A percentile compares a stretch with the other conserved stretches of the same genome.
phyloP scores from a whole-genome alignment of 2,797 vertebrate genomes.

The Sebastes variabilis region DNA sequence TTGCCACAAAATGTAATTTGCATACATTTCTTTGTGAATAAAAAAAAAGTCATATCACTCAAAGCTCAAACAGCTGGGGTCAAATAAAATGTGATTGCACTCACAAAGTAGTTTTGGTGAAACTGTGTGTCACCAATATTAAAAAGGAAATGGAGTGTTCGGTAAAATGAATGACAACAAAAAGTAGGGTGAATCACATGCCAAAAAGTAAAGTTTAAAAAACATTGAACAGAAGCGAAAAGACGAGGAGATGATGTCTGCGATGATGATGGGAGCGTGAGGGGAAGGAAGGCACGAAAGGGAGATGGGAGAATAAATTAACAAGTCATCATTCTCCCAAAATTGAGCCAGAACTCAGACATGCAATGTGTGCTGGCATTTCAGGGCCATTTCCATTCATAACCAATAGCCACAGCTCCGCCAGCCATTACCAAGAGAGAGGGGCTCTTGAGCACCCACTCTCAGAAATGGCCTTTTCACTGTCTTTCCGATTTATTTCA shows the following conservation, averaged over 20 bases:
- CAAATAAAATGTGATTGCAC: slow-evolving; percentile 1
- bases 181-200: background rate
- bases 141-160: background rate
- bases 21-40: slow-evolving; percentile 11
- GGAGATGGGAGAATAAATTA: slow-evolving; percentile 51
- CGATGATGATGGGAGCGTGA: slow-evolving; percentile 10
- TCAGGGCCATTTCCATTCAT: slow-evolving; percentile 58
- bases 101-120: background rate
- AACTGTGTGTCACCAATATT: background rate
- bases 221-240: background rate
- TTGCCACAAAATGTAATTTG: slow-evolving; percentile 35
- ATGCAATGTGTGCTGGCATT: slow-evolving; percentile 36
- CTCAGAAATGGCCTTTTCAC: slow-evolving; percentile 45
- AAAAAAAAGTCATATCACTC: background rate
- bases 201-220: background rate
- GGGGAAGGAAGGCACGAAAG: background rate
- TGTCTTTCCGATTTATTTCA: slow-evolving; percentile 42
- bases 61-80: slow-evolving; percentile 1
- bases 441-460: slow-evolving; percentile 29
- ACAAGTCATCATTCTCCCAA: slow-evolving; percentile 40
- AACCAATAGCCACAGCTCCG: slow-evolving; percentile 29
- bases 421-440: slow-evolving; percentile 44
- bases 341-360: slow-evolving; percentile 38
- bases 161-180: background rate
- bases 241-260: background rate